These are phyloP conservation scores for Melopsittacus undulatus DNA, from an alignment of 2,797 vertebrate species.

Conservation along the genomic window DNA sequence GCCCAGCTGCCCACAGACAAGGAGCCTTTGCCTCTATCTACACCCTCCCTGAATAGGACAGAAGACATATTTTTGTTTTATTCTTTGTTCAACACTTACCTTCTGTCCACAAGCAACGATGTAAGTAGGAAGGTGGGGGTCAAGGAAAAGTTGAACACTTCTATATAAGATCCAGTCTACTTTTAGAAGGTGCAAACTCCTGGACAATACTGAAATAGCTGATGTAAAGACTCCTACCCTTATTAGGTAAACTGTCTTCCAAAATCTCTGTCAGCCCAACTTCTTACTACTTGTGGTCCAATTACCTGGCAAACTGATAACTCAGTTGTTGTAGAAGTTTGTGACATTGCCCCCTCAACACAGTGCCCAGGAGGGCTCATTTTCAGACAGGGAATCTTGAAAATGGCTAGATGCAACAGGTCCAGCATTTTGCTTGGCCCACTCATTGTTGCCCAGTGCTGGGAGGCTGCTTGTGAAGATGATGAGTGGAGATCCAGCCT, in stretches of 20 bases:
- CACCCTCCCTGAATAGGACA: not conserved
- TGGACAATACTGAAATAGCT: not conserved
- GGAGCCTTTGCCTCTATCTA: not conserved
- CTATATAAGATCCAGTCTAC: not conserved
- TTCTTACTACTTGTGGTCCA: not conserved
- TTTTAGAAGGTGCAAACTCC: not conserved
- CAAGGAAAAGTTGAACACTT: not conserved
- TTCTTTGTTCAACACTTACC: not conserved
- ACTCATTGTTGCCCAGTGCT: not conserved
- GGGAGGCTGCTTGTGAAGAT: not conserved
- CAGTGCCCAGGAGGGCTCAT: not conserved
- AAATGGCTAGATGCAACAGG: not conserved
- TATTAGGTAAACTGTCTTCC: not conserved
- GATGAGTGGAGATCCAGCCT: not conserved
- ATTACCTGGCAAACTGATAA: not conserved
- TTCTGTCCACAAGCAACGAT: accelerated
- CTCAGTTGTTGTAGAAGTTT: not conserved
- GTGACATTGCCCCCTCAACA: not conserved
- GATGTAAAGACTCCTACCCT: not conserved
- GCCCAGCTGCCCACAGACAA: not conserved
- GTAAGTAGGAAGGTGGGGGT: not conserved
- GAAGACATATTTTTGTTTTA: not conserved
- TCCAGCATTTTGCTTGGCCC: not conserved
- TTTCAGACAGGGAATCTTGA: not conserved
- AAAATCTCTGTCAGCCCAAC: not conserved